Conservation (phyloP, 2,113 vertebrate genomes). For the Brienomyrus longianalis region DNA sequence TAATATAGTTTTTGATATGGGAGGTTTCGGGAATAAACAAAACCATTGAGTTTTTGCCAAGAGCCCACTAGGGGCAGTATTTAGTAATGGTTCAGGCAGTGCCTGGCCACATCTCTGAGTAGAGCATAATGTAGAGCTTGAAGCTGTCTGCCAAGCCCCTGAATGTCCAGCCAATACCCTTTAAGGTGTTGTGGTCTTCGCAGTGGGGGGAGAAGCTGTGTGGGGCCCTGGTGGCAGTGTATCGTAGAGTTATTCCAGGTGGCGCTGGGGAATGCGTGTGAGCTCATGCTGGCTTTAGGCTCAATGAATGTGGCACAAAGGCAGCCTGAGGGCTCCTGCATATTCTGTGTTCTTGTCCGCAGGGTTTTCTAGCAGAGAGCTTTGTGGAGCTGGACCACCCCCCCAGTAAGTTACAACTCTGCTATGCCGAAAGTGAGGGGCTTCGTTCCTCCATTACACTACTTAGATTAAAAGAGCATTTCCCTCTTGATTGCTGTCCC, state of each 20-base stretch:
- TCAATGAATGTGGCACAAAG: not conserved
- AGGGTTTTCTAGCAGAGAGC: constrained; percentile 66
- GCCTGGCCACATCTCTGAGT: not conserved
- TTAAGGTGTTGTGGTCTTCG: constrained; percentile 35
- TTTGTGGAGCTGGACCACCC: constrained; percentile 35
- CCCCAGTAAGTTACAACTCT: constrained; percentile 51
- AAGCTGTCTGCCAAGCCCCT: not conserved
- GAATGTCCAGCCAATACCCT: constrained; percentile 28
- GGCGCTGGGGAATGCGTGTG: not conserved
- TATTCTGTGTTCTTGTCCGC: constrained; percentile 24
- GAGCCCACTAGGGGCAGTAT: not conserved
- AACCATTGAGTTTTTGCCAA: not conserved
- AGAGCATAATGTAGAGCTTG: not conserved
- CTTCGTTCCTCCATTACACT: not conserved
- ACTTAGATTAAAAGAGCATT: not conserved
- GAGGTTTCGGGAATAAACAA: not conserved
- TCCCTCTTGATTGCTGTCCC: not conserved
- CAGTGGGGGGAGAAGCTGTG: not conserved
- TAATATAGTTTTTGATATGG: not conserved
- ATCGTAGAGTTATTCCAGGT: not conserved
- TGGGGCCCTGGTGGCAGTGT: not conserved
- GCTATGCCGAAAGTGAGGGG: not conserved
- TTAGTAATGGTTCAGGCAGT: not conserved
- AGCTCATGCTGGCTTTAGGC: not conserved
- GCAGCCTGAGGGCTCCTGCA: not conserved